A percentile compares a stretch with the other conserved stretches of the same genome.
These are phyloP conservation scores for Coryphaenoides rupestris DNA, from an alignment of 2,113 vertebrate species.

Conservation along the genomic window DNA sequence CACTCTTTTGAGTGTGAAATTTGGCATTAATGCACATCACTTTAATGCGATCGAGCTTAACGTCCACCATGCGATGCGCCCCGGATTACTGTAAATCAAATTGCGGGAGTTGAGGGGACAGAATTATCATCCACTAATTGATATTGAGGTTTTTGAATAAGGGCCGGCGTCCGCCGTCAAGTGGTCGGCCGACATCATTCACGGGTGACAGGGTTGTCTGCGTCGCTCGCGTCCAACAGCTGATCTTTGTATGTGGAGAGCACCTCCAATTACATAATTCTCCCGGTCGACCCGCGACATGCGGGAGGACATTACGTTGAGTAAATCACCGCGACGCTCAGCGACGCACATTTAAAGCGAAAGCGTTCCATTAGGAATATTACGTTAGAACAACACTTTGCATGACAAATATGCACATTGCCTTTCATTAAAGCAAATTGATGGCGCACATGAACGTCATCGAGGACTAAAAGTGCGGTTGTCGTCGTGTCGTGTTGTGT, in stretches of 20 bases:
- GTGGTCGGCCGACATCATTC: no score
- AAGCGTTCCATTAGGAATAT: no score
- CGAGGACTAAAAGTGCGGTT: conserved; percentile 7
- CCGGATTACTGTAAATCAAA: conserved; percentile 18
- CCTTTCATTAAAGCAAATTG: not conserved
- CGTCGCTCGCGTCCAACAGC: no score
- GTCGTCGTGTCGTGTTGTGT: conserved; percentile 9
- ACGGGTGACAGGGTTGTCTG: no score
- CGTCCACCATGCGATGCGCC: not conserved
- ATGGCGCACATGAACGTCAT: conserved; percentile 19
- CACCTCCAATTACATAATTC: no score
- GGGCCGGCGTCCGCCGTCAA: no score
- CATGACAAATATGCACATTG: not conserved
- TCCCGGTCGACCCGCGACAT: no score
- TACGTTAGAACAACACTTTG: not conserved
- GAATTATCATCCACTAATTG: not conserved
- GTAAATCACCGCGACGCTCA: no score
- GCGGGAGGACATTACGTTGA: no score
- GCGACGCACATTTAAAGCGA: no score
- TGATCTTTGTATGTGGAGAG: no score
- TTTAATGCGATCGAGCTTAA: not conserved
- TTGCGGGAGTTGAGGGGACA: not conserved
- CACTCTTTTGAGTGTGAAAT: not conserved
- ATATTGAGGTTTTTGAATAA: no score
- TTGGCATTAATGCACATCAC: not conserved